Percentiles rank a stretch among this genome's conserved stretches.
Evolutionary conservation across 2,113 vertebrate species (phyloP).

Genomic region (Zapornia atra): DNA sequence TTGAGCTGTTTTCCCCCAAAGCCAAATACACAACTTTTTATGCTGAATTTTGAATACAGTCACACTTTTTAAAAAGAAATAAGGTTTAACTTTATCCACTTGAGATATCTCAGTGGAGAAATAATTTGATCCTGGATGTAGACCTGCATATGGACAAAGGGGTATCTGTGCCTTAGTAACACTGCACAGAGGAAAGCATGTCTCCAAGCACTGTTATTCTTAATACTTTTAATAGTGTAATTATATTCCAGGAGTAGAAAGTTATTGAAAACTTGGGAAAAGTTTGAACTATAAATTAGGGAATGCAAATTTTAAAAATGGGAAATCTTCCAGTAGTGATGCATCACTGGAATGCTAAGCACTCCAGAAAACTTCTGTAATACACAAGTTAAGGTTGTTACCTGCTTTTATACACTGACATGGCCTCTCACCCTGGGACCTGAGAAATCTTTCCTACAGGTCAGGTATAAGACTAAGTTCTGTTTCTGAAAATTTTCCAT

Average conservation of each 20-base stretch:
- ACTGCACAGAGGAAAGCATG: background rate
- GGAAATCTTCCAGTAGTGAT: background rate
- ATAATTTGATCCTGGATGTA: background rate
- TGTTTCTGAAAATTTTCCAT: background rate
- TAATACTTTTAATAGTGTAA: background rate
- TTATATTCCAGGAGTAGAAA: background rate
- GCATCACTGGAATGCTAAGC: background rate
- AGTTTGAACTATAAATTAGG: background rate
- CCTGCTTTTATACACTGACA: background rate
- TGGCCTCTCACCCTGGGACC: background rate
- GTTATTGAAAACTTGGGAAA: background rate
- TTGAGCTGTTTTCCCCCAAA: accelerated
- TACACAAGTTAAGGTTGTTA: accelerated
- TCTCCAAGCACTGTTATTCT: background rate
- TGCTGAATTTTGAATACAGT: background rate
- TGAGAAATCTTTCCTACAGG: background rate
- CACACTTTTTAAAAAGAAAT: accelerated
- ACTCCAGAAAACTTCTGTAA: background rate
- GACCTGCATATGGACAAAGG: background rate
- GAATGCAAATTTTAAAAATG: background rate
- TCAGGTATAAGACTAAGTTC: background rate
- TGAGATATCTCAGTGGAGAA: background rate
- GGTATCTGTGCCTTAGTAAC: background rate
- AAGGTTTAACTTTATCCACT: background rate
- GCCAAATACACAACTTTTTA: background rate